Evolutionary conservation across 2,888 invertebrate species (phyloP), one percentile per base, ranked within the genome.

Genomic region (Monoplex corrugatus): DNA sequence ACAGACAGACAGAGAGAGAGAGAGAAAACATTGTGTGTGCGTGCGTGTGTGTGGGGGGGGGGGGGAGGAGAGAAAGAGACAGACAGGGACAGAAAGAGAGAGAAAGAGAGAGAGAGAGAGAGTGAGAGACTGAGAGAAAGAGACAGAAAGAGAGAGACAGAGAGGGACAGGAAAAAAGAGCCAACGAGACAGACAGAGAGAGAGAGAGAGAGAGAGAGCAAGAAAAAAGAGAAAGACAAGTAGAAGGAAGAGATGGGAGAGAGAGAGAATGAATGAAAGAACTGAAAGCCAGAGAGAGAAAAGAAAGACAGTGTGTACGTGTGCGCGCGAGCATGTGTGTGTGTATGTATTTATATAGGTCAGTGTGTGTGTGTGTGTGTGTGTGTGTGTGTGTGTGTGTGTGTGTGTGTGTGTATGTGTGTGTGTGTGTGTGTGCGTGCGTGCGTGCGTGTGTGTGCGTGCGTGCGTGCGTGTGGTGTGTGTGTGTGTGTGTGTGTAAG

Each of bases 391-490:
- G 28, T 5, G 40, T 43, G 43, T 43, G 75, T 75, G 78, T 80
- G 43, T 43, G 80, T 80, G 80, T 28, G 80, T 80, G 40, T 23
- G 43, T 80, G 80, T 43, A 43, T 23, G n/a, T 32, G n/a, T n/a
- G 45, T 44, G 82, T 82, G n/a, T n/a, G 82, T 44, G 45, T 45
- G 45, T n/a, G 82, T 44, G 82, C 40, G 45, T 82, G 45, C 28
- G 45, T 82, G 45, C 45, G 82, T 45, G 78, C 43, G 19, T 80
- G 78, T 3, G 19, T 43, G 43, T 28, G 43, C n/a, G 8, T n/a
- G n/a, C n/a, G n/a, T n/a, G n/a, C n/a, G n/a, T n/a, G n/a, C n/a
- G n/a, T n/a, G n/a, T n/a, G 50, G 28, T n/a, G n/a, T 44, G 82
- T 40, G 72, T 72, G 35, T 72, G 32, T 72, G 72, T 32, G 8